Conservation (phyloP, 2,113 vertebrate species). For the Orcinus orca region DNA sequence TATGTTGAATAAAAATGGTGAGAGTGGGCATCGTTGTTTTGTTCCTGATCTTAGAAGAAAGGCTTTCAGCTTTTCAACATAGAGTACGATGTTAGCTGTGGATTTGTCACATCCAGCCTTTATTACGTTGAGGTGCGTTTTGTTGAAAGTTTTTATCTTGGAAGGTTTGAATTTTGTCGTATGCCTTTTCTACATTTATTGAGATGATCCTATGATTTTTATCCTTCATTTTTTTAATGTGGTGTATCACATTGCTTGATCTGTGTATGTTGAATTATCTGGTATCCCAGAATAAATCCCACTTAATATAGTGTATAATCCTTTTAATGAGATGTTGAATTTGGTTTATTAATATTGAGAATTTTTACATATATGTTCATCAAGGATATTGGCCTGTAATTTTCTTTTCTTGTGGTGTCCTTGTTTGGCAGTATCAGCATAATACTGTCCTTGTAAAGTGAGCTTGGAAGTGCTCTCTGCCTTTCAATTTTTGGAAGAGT, state of each 20-base stretch:
- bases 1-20: background rate
- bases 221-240: background rate
- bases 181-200: background rate
- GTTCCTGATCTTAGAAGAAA: background rate
- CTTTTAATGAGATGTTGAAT: background rate
- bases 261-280: background rate
- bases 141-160: background rate
- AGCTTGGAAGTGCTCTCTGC: background rate
- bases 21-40: background rate
- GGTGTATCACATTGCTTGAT: background rate
- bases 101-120: background rate
- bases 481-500: background rate
- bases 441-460: background rate
- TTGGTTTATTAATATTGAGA: background rate
- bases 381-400: background rate
- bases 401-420: background rate
- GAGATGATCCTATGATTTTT: background rate
- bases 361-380: background rate
- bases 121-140: background rate
- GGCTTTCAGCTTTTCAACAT: background rate
- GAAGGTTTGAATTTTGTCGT: background rate
- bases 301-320: background rate
- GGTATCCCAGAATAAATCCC: background rate
- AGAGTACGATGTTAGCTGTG: background rate
- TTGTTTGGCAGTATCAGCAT: background rate